These are phyloP conservation scores for Leucosticte australis DNA, from an alignment of 2,113 vertebrate genomes.

Conservation along the genomic window DNA sequence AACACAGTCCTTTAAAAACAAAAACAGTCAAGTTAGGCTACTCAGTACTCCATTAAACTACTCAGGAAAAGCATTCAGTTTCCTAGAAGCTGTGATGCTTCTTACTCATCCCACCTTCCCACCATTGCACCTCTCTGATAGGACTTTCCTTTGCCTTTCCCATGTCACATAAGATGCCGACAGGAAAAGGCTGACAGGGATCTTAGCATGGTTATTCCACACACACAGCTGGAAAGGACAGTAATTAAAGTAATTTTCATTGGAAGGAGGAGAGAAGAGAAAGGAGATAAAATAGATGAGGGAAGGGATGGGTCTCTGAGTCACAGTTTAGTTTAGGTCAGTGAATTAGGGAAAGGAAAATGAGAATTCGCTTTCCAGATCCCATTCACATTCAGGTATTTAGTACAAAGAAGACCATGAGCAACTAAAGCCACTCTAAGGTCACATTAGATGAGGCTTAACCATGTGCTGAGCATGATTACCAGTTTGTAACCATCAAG, in stretches of 20 bases:
- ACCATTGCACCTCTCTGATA: not conserved
- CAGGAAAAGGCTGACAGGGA: not conserved
- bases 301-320: not conserved
- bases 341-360: not conserved
- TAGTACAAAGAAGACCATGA: not conserved
- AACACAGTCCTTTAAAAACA: not conserved
- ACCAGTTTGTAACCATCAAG: not conserved
- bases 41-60: not conserved
- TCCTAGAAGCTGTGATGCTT: not conserved
- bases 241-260: not conserved
- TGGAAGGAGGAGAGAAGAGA: not conserved
- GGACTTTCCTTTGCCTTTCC: not conserved
- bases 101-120: not conserved
- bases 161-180: fast-evolving
- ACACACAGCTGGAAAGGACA: not conserved
- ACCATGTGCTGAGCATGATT: not conserved
- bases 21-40: not conserved
- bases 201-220: not conserved
- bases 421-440: not conserved
- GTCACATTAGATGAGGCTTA: not conserved
- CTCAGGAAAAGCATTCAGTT: not conserved
- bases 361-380: not conserved
- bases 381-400: not conserved
- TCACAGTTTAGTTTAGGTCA: not conserved
- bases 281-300: not conserved